Base-by-base conservation (phyloP, 2,888 invertebrate species). In the Erpobdella octoculata region DNA sequence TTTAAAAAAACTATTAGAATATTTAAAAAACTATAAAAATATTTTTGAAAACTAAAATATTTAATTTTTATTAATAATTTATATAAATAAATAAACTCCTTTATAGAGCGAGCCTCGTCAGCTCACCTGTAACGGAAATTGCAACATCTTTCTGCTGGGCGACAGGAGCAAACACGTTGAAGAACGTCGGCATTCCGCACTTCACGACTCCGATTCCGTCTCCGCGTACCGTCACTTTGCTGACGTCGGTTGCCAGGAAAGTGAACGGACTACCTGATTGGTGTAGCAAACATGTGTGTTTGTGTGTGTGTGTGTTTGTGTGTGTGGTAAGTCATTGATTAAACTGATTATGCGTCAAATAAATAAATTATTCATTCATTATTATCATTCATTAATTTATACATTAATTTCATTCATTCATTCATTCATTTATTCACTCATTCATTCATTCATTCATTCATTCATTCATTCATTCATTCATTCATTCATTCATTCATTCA, bases 201-300 rank as follows among this genome's bases (percentile, higher is more conserved):
- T 93, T 90, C 33, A 94, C 91, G 79, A 93, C 84, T 0, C 90
- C 89, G 70, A 92, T 0, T 90, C 93, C 93, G 83, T 93, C 92
- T 79, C 93, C 88, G 81, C 90, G 89, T 78, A 91, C 90, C 75
- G 90, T 89, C 48, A 86, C 85, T 78, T 85, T 85, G 78, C 84
- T 84, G 73, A 87, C 87, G 73, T 82, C 81, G 53, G 79, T 76
- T 71, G 80, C 78, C 70, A 79, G 78, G 18, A 81, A 77, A 33
- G 65, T 73, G 72, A 79, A 78, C 18, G 81, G 81, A 71, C 80
- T 80, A 8, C 79, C 81, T 81, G 76, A 2, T 68, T 9, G n/a
- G n/a, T n/a, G n/a, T n/a, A n/a, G n/a, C n/a, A n/a, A n/a, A n/a
- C n/a, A n/a, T n/a, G n/a, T n/a, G n/a, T n/a, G n/a, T n/a, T n/a